Base-by-base conservation (phyloP, 2,888 invertebrate species). In the Pyrochroa serraticornis region DNA sequence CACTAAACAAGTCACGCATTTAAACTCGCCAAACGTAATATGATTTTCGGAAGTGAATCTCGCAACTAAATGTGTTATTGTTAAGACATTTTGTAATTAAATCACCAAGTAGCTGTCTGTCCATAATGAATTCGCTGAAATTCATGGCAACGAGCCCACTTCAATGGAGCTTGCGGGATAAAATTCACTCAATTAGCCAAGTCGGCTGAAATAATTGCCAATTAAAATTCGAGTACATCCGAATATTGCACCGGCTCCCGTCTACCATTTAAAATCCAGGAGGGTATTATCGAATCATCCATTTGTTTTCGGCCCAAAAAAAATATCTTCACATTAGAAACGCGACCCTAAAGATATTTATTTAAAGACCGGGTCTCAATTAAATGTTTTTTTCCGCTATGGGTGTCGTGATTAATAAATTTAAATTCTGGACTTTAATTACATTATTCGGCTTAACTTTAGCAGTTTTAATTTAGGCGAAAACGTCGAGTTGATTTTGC, bases 121-220 rank as follows among this genome's bases (percentile, higher is more conserved):
- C 46, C 55, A 9, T 64, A 64, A 64, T 62, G 60, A 62, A 62
- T 64, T 60, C 60, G 53, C 49, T 55, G 58, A 63, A 58, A 60
- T 63, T 63, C 60, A 60, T 49, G 50, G 55, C 58, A 55, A 55
- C 62, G 51, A 44, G 58, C 55, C 59, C 56, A 53, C 59, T 62
- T 63, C 60, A 60, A 60, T 63, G 52, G 50, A 60, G 58, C 60
- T 66, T 69, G 67, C 62, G 64, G 69, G 66, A 66, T 70, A 66
- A 68, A 71, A 72, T 71, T 70, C 70, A 66, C 64, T 64, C 71
- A 71, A 70, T 72, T 72, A 70, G 71, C 60, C 68, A 73, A 70
- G 70, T 73, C 71, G 70, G 62, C 67, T 66, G 73, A 74, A 72
- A 73, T 74, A 74, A 74, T 74, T 74, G 73, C 68, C 74, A 74